Base-by-base conservation (phyloP, 2,797 vertebrate genomes). In the Centropyge bicolor region DNA sequence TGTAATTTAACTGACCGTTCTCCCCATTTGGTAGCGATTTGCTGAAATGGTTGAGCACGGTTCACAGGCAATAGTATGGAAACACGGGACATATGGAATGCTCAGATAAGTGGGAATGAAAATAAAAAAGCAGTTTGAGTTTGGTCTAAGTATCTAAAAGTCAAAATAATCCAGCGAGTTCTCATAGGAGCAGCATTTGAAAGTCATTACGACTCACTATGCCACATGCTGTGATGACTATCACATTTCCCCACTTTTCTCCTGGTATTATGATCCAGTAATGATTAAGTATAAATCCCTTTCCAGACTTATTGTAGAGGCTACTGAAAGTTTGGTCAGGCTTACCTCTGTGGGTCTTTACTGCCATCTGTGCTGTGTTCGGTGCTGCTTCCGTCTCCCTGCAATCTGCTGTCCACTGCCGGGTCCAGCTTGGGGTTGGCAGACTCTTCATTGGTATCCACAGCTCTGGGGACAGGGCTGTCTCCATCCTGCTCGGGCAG, bases 311-410 rank as follows among this genome's bases (percentile, higher is more conserved):
- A 71, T 62, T 60, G 83, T 59, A 45, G 24, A 43, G 38, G 68
- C 52, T 76, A 75, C 72, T 46, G 71, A 8, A 54, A 43, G 38
- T 65, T 61, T 61, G 43, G 61, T 60, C 43, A 24, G 61, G 19
- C 92, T 85, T 95, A 98, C 97, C 96, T 97, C 91, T 91, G 94
- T 20, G 89, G 35, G 48, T 96, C 96, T 87, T 94, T 95, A 76
- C 88, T 93, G 80, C 92, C 91, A 48, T 96, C 95, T 0, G 60
- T 1, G 54, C 85, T 93, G 64, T 70, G 81, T 22, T 94, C 92
- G 0, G 41, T 24, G 82, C 91, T 95, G 89, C 91, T 96, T 86
- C 92, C 91, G 0, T 95, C 94, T 76, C 87, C 17, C 54, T 71
- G 74, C 54, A 91, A 83, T 87, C 94, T 66, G 73, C 65, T 65